Conservation (phyloP, 2,888 invertebrate genomes). For the Allygus modestus region DNA sequence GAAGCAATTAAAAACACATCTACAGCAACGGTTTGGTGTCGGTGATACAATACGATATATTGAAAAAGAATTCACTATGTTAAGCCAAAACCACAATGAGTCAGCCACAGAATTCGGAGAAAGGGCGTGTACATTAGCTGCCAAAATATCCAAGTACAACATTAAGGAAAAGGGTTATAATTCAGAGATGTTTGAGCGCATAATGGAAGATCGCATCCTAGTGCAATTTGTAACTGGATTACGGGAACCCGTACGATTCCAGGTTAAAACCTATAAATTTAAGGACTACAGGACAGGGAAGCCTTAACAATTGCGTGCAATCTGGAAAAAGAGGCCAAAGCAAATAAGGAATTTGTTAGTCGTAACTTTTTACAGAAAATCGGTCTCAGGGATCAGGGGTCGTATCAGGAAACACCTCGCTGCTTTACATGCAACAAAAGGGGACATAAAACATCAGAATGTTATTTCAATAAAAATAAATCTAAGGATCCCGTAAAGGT, state of each 20-base stretch:
- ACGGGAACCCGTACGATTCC: neutral
- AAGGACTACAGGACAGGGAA: neutral
- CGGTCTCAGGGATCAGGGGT: neutral
- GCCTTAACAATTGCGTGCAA: neutral
- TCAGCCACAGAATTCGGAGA: neutral
- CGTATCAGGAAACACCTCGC: neutral
- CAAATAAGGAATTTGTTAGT: neutral
- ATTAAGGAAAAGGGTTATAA: too few relatives aligned
- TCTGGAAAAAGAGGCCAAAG: neutral
- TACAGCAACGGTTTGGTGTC: neutral
- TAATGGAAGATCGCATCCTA: neutral
- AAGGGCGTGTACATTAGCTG: too few relatives aligned
- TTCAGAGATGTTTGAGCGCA: too few relatives aligned
- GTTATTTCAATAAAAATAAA: neutral
- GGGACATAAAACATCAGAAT: neutral
- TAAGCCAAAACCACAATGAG: neutral
- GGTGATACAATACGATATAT: neutral
- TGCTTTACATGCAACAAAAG: neutral
- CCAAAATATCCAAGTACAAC: too few relatives aligned
- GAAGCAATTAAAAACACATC: too few relatives aligned
- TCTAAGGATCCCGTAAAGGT: neutral
- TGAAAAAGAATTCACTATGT: constrained; percentile 16
- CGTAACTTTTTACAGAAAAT: neutral
- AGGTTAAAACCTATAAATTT: neutral
- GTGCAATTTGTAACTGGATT: neutral